Percentiles rank a stretch among this genome's conserved stretches.
Evolutionary conservation across 2,888 invertebrate genomes (phyloP).

Genomic region (Polydrusus tereticollis): DNA sequence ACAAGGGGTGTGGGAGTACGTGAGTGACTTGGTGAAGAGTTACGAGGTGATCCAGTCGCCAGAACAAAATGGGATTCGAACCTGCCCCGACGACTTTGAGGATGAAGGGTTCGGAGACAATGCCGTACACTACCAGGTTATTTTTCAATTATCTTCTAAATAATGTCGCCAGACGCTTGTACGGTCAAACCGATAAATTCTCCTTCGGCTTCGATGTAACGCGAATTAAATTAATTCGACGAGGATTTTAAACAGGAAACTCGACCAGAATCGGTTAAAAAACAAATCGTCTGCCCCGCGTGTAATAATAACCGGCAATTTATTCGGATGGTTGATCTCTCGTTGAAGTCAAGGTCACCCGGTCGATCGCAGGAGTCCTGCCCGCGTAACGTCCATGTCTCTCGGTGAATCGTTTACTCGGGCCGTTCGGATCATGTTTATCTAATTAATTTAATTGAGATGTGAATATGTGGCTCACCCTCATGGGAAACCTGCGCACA

Average conservation of each 20-base stretch:
- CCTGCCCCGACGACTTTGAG: slow-evolving; percentile 23
- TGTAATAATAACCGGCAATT: slow-evolving; percentile 29
- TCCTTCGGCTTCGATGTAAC: background rate
- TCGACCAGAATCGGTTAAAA: slow-evolving; percentile 27
- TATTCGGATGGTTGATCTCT: slow-evolving; percentile 43
- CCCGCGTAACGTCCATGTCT: slow-evolving; percentile 2
- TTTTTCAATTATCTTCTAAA: background rate
- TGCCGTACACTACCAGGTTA: slow-evolving; percentile 39
- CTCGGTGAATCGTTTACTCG: slow-evolving; percentile 21
- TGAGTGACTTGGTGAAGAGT: slow-evolving; percentile 75
- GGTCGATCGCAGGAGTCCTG: slow-evolving; percentile 16
- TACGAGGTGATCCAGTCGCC: slow-evolving; percentile 60
- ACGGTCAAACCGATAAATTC: background rate
- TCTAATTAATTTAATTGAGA: slow-evolving; percentile 2
- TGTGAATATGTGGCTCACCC: background rate
- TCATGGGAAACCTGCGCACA: background rate
- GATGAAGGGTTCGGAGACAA: slow-evolving; percentile 44
- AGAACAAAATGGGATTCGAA: background rate
- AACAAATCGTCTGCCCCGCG: slow-evolving; percentile 23
- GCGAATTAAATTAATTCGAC: slow-evolving; percentile 15
- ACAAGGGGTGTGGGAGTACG: slow-evolving; percentile 77
- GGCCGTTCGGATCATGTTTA: background rate
- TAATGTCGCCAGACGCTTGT: no score
- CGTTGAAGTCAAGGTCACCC: slow-evolving; percentile 46
- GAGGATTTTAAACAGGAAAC: slow-evolving; percentile 43